Evolutionary conservation across 2,888 invertebrate genomes (phyloP).

Genomic region (Stratiomys singularior): DNA sequence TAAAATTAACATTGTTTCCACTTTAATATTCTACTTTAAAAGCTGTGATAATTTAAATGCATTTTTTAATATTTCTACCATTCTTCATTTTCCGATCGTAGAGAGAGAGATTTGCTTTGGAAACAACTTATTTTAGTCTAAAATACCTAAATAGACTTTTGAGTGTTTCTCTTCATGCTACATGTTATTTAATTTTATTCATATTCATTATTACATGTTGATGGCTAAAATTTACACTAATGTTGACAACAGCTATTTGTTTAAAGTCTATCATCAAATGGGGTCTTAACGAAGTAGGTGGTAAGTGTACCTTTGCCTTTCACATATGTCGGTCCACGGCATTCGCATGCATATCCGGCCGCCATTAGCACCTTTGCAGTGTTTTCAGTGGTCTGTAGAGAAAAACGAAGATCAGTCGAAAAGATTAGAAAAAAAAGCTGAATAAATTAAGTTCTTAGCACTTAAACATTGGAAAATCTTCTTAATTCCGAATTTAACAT

Average conservation of each 20-base stretch:
- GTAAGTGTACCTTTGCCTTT: slow-evolving; percentile 94
- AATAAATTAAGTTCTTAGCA: too few relatives aligned
- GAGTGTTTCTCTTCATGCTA: neutral
- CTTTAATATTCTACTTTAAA: neutral
- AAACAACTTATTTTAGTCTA: neutral
- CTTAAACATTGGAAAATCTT: too few relatives aligned
- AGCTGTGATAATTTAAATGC: slow-evolving; percentile 7
- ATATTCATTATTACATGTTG: neutral
- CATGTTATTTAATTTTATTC: neutral
- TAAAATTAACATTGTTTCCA: neutral
- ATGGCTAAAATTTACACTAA: neutral
- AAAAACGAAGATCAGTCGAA: neutral
- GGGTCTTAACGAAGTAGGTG: slow-evolving; percentile 92
- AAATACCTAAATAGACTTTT: neutral
- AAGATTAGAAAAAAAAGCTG: too few relatives aligned
- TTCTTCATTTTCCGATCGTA: neutral
- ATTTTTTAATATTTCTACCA: neutral
- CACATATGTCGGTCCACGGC: slow-evolving; percentile 91
- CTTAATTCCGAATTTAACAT: too few relatives aligned
- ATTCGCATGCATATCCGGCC: slow-evolving; percentile 88
- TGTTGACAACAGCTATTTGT: slow-evolving; percentile 7
- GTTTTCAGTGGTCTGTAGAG: slow-evolving; percentile 77
- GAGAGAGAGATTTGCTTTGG: slow-evolving; percentile 12
- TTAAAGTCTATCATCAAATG: slow-evolving; percentile 73
- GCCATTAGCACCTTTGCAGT: slow-evolving; percentile 85